These are phyloP conservation scores for Serrognathus titanus DNA, from an alignment of 2,888 invertebrate genomes.

Conservation along the genomic window DNA sequence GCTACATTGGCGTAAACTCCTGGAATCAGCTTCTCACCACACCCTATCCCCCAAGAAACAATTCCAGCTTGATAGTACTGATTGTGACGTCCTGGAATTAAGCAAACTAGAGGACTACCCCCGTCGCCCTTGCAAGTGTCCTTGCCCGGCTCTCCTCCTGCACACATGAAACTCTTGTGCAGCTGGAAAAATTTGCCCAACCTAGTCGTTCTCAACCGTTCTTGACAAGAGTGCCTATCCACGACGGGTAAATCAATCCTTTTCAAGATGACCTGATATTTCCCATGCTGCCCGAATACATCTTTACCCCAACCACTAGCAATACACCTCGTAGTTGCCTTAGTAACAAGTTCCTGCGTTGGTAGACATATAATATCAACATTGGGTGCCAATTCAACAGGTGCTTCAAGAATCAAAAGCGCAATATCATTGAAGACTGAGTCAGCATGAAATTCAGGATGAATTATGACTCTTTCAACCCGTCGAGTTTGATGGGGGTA, in stretches of 20 bases:
- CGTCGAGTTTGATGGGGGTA: conserved; percentile 67
- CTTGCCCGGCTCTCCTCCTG: conserved; percentile 69
- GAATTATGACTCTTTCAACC: conserved; percentile 56
- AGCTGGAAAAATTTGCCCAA: conserved; percentile 65
- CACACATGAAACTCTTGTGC: conserved; percentile 70
- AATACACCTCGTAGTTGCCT: conserved; percentile 56
- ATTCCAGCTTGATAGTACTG: conserved; percentile 56
- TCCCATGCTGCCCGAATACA: conserved; percentile 57
- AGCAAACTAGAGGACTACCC: conserved; percentile 75
- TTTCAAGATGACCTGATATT: conserved; percentile 58
- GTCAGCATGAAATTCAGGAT: conserved; percentile 62
- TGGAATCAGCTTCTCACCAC: conserved; percentile 50
- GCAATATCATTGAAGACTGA: conserved; percentile 74
- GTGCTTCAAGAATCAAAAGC: conserved; percentile 60
- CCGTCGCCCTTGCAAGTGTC: conserved; percentile 69
- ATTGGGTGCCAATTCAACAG: conserved; percentile 62
- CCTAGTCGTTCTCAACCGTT: conserved; percentile 60
- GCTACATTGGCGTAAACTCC: conserved; percentile 54
- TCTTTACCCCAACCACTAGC: conserved; percentile 78
- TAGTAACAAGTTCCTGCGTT: conserved; percentile 46
- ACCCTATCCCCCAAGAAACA: conserved; percentile 54
- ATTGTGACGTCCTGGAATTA: conserved; percentile 50
- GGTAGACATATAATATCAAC: conserved; percentile 70
- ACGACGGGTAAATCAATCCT: conserved; percentile 72
- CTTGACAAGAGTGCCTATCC: conserved; percentile 40